These are phyloP conservation scores for Glaucidium brasilianum DNA, from an alignment of 2,113 vertebrate genomes.

Conservation along the genomic window DNA sequence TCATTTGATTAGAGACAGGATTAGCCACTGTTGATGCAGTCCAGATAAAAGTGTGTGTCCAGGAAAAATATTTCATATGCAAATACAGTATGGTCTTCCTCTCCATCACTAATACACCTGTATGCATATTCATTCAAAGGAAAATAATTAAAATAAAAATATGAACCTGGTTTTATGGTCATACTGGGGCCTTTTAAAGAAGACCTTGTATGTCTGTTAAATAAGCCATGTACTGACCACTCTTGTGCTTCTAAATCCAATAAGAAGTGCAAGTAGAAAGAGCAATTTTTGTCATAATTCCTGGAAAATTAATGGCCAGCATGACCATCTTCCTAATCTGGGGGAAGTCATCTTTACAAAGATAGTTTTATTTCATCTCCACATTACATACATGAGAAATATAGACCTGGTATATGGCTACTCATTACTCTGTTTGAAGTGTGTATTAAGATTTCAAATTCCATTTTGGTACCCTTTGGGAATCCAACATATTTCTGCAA, in stretches of 20 bases:
- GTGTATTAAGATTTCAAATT: background rate
- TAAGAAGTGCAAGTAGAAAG: background rate
- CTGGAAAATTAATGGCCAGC: background rate
- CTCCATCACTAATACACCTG: background rate
- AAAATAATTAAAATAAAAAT: background rate
- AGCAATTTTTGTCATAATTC: background rate
- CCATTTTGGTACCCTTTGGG: background rate
- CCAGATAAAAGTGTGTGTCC: background rate
- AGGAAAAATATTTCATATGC: background rate
- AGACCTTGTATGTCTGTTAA: background rate
- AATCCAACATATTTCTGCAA: background rate
- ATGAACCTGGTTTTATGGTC: background rate
- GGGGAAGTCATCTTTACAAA: background rate
- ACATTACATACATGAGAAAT: background rate
- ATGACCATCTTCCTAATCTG: background rate
- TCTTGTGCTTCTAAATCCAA: background rate
- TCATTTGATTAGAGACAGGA: background rate
- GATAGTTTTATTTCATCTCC: background rate
- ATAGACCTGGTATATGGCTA: background rate
- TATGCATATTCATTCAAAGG: background rate
- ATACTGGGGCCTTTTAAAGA: background rate
- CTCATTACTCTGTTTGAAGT: background rate
- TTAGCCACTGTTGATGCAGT: background rate
- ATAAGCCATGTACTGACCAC: background rate
- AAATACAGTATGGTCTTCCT: background rate